These are phyloP conservation scores for Beris morrisii DNA, from an alignment of 2,888 invertebrate genomes.

Conservation along the genomic window DNA sequence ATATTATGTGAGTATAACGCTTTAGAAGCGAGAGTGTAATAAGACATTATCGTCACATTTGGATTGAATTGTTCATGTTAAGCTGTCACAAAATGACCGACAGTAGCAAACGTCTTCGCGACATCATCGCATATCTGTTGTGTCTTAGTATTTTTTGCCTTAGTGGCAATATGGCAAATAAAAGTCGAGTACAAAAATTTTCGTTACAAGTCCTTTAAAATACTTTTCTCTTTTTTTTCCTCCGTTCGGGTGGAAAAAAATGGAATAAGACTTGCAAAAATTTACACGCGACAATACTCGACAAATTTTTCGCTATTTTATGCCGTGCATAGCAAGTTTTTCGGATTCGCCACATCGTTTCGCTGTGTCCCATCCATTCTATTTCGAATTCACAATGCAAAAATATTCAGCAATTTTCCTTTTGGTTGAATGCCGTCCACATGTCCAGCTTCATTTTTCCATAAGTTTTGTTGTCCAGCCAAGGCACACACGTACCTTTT, in stretches of 20 bases:
- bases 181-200: background rate
- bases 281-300: slow-evolving; percentile 23
- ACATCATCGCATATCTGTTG: background rate
- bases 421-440: slow-evolving; percentile 20
- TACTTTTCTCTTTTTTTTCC: background rate
- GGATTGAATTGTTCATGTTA: slow-evolving; percentile 27
- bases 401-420: slow-evolving; percentile 30
- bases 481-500: too few species aligned
- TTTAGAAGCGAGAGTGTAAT: too few species aligned
- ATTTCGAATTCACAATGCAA: slow-evolving; percentile 25
- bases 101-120: slow-evolving; percentile 8
- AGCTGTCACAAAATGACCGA: slow-evolving; percentile 26
- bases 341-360: slow-evolving; percentile 2
- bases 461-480: background rate
- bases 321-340: slow-evolving; percentile 30
- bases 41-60: background rate
- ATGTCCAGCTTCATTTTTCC: slow-evolving; percentile 4
- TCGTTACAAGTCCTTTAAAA: background rate
- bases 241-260: background rate
- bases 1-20: too few species aligned
- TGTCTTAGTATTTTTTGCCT: background rate
- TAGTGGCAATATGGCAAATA: background rate
- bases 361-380: background rate
- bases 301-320: slow-evolving; percentile 29
- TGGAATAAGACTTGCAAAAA: slow-evolving; percentile 7